Percentiles rank a stretch among this genome's conserved stretches.
Evolutionary conservation across 2,113 vertebrate species (phyloP).

Genomic region (Pluvialis apricaria): DNA sequence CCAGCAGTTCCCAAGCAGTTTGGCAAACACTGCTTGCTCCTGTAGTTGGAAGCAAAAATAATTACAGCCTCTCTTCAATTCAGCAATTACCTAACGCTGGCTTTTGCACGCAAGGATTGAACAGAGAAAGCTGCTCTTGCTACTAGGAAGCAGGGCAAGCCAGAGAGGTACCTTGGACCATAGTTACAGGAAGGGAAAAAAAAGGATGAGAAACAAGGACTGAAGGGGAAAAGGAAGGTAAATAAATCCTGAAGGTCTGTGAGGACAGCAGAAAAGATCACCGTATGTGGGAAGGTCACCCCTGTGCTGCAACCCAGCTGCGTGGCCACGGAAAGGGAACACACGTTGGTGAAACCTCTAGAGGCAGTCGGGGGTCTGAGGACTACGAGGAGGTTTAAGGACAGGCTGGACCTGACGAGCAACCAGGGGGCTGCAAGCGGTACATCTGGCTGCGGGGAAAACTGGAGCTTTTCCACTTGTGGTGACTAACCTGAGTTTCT

Average conservation of each 20-base stretch:
- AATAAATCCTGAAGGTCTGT: not conserved
- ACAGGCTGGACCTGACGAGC: not conserved
- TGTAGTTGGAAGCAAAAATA: not conserved
- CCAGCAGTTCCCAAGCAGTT: not conserved
- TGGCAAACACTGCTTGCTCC: not conserved
- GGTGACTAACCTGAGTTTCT: not conserved
- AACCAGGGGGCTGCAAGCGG: not conserved
- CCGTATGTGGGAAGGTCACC: rapidly evolving
- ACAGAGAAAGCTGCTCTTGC: not conserved
- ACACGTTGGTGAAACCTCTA: rapidly evolving
- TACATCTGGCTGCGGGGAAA: not conserved
- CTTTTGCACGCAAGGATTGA: not conserved
- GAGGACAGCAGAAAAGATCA: not conserved
- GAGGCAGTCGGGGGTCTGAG: not conserved
- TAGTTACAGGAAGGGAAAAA: too few species aligned
- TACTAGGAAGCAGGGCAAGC: rapidly evolving
- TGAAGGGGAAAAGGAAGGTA: not conserved
- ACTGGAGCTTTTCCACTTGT: not conserved
- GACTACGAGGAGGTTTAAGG: not conserved
- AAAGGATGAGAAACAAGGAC: not conserved
- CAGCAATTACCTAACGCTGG: not conserved
- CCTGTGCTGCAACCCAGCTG: rapidly evolving
- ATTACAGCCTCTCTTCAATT: conserved; percentile 17
- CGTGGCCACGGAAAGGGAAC: rapidly evolving
- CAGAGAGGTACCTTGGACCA: not conserved